Evolutionary conservation across 2,113 vertebrate species (phyloP).

Genomic region (Takifugu bimaculatus): DNA sequence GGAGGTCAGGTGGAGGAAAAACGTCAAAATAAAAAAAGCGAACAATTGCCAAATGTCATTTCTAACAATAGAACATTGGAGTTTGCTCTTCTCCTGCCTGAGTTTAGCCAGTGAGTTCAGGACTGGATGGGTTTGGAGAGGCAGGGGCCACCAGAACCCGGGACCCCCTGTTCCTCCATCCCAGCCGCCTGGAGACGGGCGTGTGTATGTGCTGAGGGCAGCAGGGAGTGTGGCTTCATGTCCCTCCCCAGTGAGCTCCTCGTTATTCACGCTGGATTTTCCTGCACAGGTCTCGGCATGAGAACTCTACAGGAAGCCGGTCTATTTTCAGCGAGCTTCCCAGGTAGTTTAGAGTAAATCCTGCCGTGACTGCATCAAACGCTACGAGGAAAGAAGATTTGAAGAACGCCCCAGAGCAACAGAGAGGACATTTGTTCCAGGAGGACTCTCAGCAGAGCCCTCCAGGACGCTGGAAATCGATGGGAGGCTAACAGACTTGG

Average conservation of each 20-base stretch:
- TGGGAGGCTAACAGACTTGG: conserved; percentile 1
- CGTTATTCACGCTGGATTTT: conserved; percentile 28
- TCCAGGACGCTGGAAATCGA: not conserved
- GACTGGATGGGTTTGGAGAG: no score
- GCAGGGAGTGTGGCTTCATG: no score
- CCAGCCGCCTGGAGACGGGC: no score
- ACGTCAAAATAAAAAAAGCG: conserved; percentile 15
- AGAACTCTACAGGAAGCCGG: conserved; percentile 37
- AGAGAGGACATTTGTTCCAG: not conserved
- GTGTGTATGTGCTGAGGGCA: no score
- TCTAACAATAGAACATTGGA: no score
- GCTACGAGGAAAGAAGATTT: conserved; percentile 17
- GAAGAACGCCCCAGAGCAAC: not conserved
- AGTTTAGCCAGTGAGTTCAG: no score
- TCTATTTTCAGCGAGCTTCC: conserved; percentile 27
- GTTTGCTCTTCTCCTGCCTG: no score
- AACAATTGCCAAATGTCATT: no score
- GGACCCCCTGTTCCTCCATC: no score
- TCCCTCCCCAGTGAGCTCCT: no score
- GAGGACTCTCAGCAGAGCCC: not conserved
- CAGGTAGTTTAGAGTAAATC: conserved; percentile 4
- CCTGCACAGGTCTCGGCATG: conserved; percentile 27
- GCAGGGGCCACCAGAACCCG: no score
- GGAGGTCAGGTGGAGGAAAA: not conserved
- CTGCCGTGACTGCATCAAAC: conserved; percentile 24